These are phyloP conservation scores for Lepus americanus DNA, from an alignment of 2,113 vertebrate genomes.

Conservation along the genomic window DNA sequence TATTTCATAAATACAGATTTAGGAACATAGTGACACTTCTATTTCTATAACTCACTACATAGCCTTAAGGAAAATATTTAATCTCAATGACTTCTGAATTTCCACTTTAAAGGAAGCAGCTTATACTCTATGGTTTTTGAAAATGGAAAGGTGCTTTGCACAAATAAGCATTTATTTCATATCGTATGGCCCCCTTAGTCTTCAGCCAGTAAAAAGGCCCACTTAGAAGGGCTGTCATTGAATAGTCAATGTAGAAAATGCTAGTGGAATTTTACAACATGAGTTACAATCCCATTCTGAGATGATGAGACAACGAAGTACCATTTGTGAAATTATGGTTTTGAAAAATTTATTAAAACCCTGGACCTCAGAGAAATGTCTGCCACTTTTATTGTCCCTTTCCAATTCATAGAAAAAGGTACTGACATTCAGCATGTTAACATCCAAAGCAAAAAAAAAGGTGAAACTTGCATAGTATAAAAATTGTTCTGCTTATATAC, in stretches of 20 bases:
- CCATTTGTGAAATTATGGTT: slow-evolving; percentile 25
- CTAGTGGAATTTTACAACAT: neutral
- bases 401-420: slow-evolving; percentile 28
- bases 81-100: neutral
- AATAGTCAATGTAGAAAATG: neutral
- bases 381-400: neutral
- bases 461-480: neutral
- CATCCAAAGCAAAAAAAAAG: slow-evolving; percentile 1
- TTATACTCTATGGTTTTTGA: neutral
- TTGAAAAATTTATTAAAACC: slow-evolving; percentile 55
- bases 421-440: neutral
- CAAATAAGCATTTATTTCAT: neutral
- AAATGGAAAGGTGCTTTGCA: neutral
- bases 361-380: neutral
- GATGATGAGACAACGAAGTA: neutral
- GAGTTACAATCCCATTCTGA: slow-evolving; percentile 23
- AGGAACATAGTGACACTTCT: no score
- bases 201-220: neutral
- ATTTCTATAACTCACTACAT: neutral
- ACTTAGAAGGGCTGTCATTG: neutral
- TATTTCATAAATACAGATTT: no score
- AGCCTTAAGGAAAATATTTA: neutral
- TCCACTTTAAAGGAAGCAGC: neutral
- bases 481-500: neutral
- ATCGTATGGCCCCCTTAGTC: neutral